These are phyloP conservation scores for Tortricodes alternella DNA, from an alignment of 2,888 invertebrate species.

Conservation along the genomic window DNA sequence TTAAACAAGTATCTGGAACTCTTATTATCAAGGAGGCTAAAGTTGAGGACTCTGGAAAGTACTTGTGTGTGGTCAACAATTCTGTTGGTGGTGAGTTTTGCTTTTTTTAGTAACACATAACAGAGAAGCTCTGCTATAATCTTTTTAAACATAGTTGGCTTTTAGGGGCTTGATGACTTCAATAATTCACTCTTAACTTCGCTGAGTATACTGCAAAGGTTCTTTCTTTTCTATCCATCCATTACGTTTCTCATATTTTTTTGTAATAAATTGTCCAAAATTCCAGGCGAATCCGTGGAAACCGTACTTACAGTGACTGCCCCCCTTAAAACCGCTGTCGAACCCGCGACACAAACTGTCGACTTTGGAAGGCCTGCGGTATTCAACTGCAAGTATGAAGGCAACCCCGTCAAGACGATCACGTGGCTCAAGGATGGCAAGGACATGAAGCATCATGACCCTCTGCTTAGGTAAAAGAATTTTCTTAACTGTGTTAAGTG, in stretches of 20 bases:
- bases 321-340: slow-evolving; percentile 92
- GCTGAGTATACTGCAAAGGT: no score
- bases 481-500: no score
- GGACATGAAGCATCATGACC: slow-evolving; percentile 91
- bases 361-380: slow-evolving; percentile 96
- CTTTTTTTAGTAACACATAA: no score
- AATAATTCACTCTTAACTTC: no score
- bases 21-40: slow-evolving; percentile 95
- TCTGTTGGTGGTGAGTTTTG: slow-evolving; percentile 89
- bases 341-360: slow-evolving; percentile 95
- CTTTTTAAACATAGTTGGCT: no score
- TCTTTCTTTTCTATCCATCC: no score
- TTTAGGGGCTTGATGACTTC: no score
- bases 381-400: slow-evolving; percentile 94
- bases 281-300: slow-evolving; percentile 94
- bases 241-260: no score
- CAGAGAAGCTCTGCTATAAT: no score
- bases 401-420: slow-evolving; percentile 95
- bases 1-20: slow-evolving; percentile 96
- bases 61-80: slow-evolving; percentile 96
- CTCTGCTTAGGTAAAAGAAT: slow-evolving; percentile 87
- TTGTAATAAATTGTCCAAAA: no score
- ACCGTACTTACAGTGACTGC: slow-evolving; percentile 96
- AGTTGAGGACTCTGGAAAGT: slow-evolving; percentile 96
- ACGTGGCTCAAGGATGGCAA: slow-evolving; percentile 97